Evolutionary conservation across 2,113 vertebrate genomes (phyloP).

Genomic region (Donacobius atricapilla): DNA sequence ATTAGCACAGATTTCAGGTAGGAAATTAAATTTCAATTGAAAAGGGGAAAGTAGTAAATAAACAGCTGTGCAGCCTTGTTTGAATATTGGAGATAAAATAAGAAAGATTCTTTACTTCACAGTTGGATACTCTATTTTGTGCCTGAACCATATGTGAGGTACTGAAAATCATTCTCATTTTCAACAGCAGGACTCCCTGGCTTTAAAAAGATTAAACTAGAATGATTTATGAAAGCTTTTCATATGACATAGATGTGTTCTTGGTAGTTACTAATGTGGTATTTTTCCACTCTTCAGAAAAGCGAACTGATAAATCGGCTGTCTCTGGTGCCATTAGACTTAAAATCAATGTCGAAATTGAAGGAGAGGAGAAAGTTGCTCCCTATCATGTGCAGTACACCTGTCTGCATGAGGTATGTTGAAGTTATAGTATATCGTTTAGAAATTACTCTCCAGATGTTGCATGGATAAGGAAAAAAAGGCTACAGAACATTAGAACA

Average conservation of each 20-base stretch:
- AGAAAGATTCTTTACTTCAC: not conserved
- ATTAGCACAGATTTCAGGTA: not conserved
- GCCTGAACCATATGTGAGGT: not conserved
- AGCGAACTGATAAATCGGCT: slow-evolving; percentile 94
- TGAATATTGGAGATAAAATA: not conserved
- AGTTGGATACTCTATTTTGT: not conserved
- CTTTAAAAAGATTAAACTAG: not conserved
- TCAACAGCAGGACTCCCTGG: not conserved
- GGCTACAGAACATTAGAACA: not conserved
- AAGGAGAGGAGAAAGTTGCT: slow-evolving; percentile 95
- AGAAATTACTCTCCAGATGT: not conserved
- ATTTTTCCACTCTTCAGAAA: slow-evolving; percentile 77
- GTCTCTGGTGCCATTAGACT: slow-evolving; percentile 94
- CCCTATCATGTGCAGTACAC: slow-evolving; percentile 96
- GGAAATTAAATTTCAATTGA: not conserved
- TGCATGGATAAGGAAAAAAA: not conserved
- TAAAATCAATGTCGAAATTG: slow-evolving; percentile 97
- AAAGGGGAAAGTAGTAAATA: not conserved
- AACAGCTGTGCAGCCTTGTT: not conserved
- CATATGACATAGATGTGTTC: not conserved
- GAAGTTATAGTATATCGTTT: not conserved
- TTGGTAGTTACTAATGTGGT: not conserved
- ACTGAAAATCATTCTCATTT: not conserved
- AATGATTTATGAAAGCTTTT: not conserved
- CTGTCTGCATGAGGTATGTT: slow-evolving; percentile 93